Evolutionary conservation across 2,113 vertebrate species (phyloP), one percentile per base, ranked within the genome.

Genomic region (Noctilio leporinus): DNA sequence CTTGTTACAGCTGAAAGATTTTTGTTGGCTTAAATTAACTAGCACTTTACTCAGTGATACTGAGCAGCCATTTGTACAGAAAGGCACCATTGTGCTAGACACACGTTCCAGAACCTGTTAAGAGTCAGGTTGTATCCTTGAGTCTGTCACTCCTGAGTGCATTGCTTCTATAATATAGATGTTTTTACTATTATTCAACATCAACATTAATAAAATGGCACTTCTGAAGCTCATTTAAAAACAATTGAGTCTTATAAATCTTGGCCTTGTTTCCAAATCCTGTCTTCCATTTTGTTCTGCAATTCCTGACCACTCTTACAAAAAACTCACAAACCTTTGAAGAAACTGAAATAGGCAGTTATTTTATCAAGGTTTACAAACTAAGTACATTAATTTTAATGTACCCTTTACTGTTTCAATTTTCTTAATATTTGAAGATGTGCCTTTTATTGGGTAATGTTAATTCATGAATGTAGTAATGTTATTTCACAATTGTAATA

Each of bases 401-500:
- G 92, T 96, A 95, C 96, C 95, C 94, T 81, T 84, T 95, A 94
- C 83, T 93, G 94, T 90, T 96, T 98, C 98, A 89, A 80, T 94
- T 96, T 98, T 97, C 97, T 98, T 96, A 97, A 77, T 95, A 89
- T 97, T 97, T 96, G 95, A 98, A 97, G 94, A 98, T 97, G 98
- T 98, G 98, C 98, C 98, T 98, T 98, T 97, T 97, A 97, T 97
- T 97, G 97, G 97, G 97, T 96, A 95, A 98, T 96, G 96, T 96
- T 92, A 96, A 95, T 96, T 76, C 92, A 96, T 28, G 98, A 98
- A 98, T 98, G 98, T 98, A 98, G 97, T 96, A 83, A 97, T 95
- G 96, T 96, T 94, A 95, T 96, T 92, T 93, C 94, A 95, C 30
- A 64, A 80, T 70, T 96, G 87, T 96, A 97, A 86, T 96, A 94